phyloP scores from a whole-genome alignment of 1,140 invertebrate species.

The Glomeris maerens region DNA sequence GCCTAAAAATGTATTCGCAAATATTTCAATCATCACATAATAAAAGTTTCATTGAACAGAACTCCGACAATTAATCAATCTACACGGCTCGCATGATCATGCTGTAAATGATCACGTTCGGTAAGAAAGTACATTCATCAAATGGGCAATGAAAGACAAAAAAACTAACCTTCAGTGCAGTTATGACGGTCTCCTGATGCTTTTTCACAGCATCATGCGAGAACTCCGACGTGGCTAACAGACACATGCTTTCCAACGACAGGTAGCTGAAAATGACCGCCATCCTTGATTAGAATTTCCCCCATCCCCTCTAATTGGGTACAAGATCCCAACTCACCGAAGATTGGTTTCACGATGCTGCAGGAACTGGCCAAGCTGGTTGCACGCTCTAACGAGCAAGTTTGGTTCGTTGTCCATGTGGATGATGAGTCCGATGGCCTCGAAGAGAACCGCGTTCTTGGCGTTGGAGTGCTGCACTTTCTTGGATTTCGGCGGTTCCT shows the following conservation, averaged over 20 bases:
- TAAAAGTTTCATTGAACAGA: no score
- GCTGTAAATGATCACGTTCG: no score
- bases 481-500: slow-evolving; percentile 99
- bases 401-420: slow-evolving; percentile 97
- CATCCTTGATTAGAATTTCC: neutral
- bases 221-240: slow-evolving; percentile 96
- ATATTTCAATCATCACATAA: no score
- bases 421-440: slow-evolving; percentile 98
- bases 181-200: slow-evolving; percentile 98
- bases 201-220: slow-evolving; percentile 99
- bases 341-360: slow-evolving; percentile 98
- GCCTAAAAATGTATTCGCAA: no score
- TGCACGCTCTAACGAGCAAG: slow-evolving; percentile 91
- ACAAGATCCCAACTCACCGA: slow-evolving; percentile 34
- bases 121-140: neutral
- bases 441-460: slow-evolving; percentile 98
- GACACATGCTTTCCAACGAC: slow-evolving; percentile 98
- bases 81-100: no score
- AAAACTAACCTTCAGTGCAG: slow-evolving; percentile 74
- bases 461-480: slow-evolving; percentile 99
- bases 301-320: neutral
- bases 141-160: neutral
- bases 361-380: slow-evolving; percentile 95
- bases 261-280: slow-evolving; percentile 47
- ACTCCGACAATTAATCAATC: no score